Evolutionary conservation across 2,888 invertebrate species (phyloP).

Genomic region (Camptogramma bilineatum): DNA sequence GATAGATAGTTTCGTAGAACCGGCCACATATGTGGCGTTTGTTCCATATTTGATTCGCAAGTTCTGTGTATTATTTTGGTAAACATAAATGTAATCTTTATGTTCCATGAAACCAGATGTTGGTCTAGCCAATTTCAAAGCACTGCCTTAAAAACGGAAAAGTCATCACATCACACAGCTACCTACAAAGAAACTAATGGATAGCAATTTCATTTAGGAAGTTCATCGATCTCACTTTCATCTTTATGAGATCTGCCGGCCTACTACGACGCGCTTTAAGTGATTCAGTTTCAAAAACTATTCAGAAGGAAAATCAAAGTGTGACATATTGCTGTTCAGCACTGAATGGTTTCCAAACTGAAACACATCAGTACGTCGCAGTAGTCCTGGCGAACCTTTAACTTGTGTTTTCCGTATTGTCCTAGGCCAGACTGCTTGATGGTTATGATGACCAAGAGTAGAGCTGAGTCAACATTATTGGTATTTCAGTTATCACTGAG

Average conservation of each 20-base stretch:
- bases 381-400: slow-evolving; percentile 27
- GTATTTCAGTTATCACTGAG: slow-evolving; percentile 77
- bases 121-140: not conserved
- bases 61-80: not conserved
- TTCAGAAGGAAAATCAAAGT: not conserved
- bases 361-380: not conserved
- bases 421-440: slow-evolving; percentile 39
- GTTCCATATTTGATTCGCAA: not conserved
- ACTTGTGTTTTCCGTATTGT: slow-evolving; percentile 35
- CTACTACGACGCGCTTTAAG: slow-evolving; percentile 6
- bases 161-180: not conserved
- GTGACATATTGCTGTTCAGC: not conserved
- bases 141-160: not conserved
- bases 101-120: not conserved
- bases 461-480: slow-evolving; percentile 36
- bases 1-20: not conserved
- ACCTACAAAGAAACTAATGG: not conserved
- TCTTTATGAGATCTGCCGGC: slow-evolving; percentile 22
- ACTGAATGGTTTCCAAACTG: slow-evolving; percentile 10
- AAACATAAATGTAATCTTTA: not conserved
- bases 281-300: slow-evolving; percentile 14
- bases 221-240: slow-evolving; percentile 17
- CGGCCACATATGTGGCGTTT: not conserved
- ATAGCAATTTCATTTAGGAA: slow-evolving; percentile 12
- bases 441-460: slow-evolving; percentile 38